Base-by-base conservation (phyloP, 1,140 invertebrate species). In the Drosophila oshimai region DNA sequence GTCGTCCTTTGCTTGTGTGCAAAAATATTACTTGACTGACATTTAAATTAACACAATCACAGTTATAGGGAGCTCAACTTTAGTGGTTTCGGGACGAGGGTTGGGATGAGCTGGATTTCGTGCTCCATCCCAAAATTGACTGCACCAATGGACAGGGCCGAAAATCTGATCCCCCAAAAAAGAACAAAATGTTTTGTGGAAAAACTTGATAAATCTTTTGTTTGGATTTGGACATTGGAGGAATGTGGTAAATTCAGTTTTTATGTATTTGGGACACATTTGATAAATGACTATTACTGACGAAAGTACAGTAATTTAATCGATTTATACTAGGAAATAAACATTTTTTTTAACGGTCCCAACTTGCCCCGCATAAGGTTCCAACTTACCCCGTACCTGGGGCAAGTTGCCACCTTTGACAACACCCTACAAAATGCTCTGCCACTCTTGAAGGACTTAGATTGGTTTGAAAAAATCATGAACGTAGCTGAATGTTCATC, bases 1-100 rank as follows among this genome's bases (percentile, higher is more conserved):
- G 49, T 54, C 42, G 77, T 65, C 58, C 60, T 41, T 58, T 51
- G 54, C 51, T 60, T 69, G 65, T 80, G 68, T 76, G 80, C 68
- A 65, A 81, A 87, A 87, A 81, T 87, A 87, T 87, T 87, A 87
- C 81, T 87, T 87, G 81, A 87, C 81, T 87, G 81, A 87, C 81
- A 87, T 87, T 87, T 87, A 87, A 87, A 87, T 87, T 87, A 87
- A 87, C 81, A 87, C 81, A 87, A 87, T 87, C 81, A 86, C 79
- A 86, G 74, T 84, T 84, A 86, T 84, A 86, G 80, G 79, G 77
- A 67, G 58, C 61, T 22, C 71, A 79, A 65, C 55, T 62, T 41
- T 53, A 62, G 69, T 62, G 69, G 69, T 39, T 86, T 39, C 13
- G 18, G 33, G 61, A 6, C 18, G 20, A 13, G 20, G 6, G 3